phyloP scores from a whole-genome alignment of 2,797 vertebrate species.

The Anguilla obscura region DNA sequence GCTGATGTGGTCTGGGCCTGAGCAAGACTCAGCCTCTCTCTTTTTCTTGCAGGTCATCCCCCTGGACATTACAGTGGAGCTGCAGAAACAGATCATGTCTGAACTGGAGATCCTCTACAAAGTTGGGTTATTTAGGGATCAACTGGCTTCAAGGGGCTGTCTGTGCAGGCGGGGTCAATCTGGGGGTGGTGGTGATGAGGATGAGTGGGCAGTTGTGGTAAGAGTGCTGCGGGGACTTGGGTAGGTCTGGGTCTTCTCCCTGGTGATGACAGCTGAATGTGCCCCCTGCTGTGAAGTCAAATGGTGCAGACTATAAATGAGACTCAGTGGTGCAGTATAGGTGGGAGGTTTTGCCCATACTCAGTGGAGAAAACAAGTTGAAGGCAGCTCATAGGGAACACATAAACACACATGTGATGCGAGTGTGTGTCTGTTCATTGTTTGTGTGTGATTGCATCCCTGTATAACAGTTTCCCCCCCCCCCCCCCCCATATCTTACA shows the following conservation, averaged over 20 bases:
- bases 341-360: too few species aligned
- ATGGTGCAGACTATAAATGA: too few species aligned
- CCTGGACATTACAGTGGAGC: constrained; percentile 94
- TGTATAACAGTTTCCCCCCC: background rate
- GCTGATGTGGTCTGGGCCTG: background rate
- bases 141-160: too few species aligned
- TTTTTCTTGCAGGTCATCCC: constrained; percentile 84
- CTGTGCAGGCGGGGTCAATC: background rate
- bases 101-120: constrained; percentile 99
- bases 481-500: constrained; percentile 64
- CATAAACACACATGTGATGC: background rate
- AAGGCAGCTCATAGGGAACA: background rate
- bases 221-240: background rate
- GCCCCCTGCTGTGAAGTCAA: too few species aligned
- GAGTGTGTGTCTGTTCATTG: background rate
- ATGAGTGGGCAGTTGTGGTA: background rate
- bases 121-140: constrained; percentile 64
- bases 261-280: background rate
- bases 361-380: background rate
- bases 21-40: constrained; percentile 10
- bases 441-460: background rate
- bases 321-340: too few species aligned
- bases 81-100: constrained; percentile 99
- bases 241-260: background rate
- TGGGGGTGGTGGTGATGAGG: background rate